Base-by-base conservation (phyloP, 2,113 vertebrate genomes). In the Ochotona princeps region DNA sequence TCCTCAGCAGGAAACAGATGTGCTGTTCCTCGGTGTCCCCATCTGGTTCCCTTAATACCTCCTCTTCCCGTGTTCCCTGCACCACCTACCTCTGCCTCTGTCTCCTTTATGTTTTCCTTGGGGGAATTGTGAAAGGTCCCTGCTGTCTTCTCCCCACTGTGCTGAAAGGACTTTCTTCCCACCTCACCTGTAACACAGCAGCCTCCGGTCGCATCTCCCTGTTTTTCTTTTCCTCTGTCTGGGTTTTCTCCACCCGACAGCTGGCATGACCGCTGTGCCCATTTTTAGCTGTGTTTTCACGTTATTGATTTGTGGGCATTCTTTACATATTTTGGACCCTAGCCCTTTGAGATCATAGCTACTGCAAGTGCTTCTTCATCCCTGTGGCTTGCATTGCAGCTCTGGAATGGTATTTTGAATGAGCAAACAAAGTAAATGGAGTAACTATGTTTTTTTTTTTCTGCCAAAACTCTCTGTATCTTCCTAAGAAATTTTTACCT, bases 101-200 rank as follows among this genome's bases (percentile, higher is more conserved):
- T 18, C 26, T 4, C 20, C 60, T 28, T 0, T 61, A 35, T 82
- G n/a, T 17, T 44, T 44, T 17, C 65, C 60, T 76, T 32, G 15
- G 25, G 28, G 32, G 30, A 6, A 4, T 8, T 51, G 21, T 11
- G 0, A 3, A 7, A 67, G 28, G 70, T 7, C n/a, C 18, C 73
- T 0, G 1, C 3, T 4, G 32, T 26, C 28, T 7, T 17, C 4
- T 26, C 18, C 26, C 15, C 0, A 0, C 32, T 30, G 7, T 35
- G 20, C 32, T 61, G 1, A 4, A 30, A 5, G 1, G 2, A 0
- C 4, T 21, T 1, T 28, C 54, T 69, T 21, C 63, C 51, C 9
- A 21, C 0, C 0, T 2, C 69, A 0, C 7, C 21, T 8, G 12
- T 23, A 13, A 13, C 1, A 7, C 18, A 8, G 5, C 32, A 30